phyloP scores from a whole-genome alignment of 2,797 vertebrate genomes.

The Dallia pectoralis region DNA sequence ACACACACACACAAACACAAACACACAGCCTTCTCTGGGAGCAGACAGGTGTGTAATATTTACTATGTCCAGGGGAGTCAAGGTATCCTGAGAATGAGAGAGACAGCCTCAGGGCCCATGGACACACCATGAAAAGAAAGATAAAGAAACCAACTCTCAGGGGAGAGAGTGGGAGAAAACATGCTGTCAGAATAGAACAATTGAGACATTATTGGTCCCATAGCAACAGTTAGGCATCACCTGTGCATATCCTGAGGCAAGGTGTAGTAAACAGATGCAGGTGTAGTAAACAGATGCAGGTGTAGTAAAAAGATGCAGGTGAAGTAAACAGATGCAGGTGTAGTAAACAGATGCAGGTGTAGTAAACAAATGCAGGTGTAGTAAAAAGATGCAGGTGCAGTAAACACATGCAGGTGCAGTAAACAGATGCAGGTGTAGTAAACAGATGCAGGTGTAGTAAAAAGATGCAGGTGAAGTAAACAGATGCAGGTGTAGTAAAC shows the following conservation, averaged over 20 bases:
- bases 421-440: too few relatives aligned
- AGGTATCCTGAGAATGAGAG: conserved; percentile 34
- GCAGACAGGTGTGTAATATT: conserved; percentile 49
- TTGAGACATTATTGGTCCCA: not conserved
- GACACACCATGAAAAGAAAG: not conserved
- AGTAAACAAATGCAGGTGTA: too few relatives aligned
- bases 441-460: too few relatives aligned
- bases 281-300: too few relatives aligned
- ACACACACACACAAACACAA: conserved; percentile 20
- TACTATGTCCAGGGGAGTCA: conserved; percentile 38
- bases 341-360: too few relatives aligned
- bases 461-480: too few relatives aligned
- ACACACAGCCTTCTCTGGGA: conserved; percentile 22
- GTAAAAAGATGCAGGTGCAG: too few relatives aligned
- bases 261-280: too few relatives aligned
- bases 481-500: too few relatives aligned
- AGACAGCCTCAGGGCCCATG: not conserved
- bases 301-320: too few relatives aligned
- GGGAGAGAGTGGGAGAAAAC: not conserved
- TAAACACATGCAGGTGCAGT: too few relatives aligned
- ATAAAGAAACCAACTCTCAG: conserved; percentile 3
- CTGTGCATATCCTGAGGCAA: not conserved
- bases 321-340: too few relatives aligned
- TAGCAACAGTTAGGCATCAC: not conserved
- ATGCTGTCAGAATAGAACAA: not conserved